Percentiles rank a stretch among this genome's conserved stretches.
These are phyloP conservation scores for Gallinago jamesoni DNA, from an alignment of 2,113 vertebrate genomes.

Conservation along the genomic window DNA sequence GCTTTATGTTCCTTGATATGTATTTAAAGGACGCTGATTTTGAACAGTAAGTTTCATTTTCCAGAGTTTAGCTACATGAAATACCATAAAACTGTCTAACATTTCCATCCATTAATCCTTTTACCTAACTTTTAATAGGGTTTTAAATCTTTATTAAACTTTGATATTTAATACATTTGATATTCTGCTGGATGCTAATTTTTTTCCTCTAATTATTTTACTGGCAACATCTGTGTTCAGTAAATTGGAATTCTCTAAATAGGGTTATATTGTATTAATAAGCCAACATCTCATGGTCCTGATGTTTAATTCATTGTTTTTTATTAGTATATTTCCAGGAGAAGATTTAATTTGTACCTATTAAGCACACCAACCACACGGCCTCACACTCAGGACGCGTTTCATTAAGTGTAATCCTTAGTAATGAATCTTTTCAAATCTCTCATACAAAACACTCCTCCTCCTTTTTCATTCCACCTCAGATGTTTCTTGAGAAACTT, in stretches of 20 bases:
- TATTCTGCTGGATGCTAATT: conserved; percentile 54
- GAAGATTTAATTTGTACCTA: conserved; percentile 76
- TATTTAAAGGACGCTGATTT: not conserved
- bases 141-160: conserved; percentile 62
- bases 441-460: conserved; percentile 52
- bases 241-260: conserved; percentile 72
- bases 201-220: conserved; percentile 72
- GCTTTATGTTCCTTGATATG: not conserved
- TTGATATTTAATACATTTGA: conserved; percentile 67
- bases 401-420: conserved; percentile 72
- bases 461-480: conserved; percentile 40
- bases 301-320: conserved; percentile 77
- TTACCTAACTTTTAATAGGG: conserved; percentile 51
- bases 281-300: conserved; percentile 63
- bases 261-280: conserved; percentile 74
- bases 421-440: conserved; percentile 73
- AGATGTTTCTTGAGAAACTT: conserved; percentile 36
- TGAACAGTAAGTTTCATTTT: conserved; percentile 12
- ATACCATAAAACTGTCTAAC: not conserved
- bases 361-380: conserved; percentile 58
- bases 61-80: not conserved
- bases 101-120: conserved; percentile 48
- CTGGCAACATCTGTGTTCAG: conserved; percentile 65
- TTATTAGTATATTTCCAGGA: conserved; percentile 71
- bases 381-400: conserved; percentile 60